Percentiles rank a stretch among this genome's conserved stretches.
Evolutionary conservation across 1,140 invertebrate genomes (phyloP).

Genomic region (Pseudomyrmex cubaensis): DNA sequence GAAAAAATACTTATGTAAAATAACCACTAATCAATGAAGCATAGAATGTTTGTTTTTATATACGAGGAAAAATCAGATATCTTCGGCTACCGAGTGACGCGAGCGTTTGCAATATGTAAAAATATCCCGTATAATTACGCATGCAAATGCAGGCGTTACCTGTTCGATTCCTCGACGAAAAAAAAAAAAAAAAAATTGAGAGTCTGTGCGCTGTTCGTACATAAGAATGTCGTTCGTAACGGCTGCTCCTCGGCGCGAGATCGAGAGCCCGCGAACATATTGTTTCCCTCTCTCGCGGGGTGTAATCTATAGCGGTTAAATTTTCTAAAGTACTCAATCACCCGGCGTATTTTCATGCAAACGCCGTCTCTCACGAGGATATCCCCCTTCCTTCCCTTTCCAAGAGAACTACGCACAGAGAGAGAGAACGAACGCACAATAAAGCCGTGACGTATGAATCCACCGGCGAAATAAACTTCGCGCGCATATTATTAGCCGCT

Average conservation of each 20-base stretch:
- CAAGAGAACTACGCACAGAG: conserved; percentile 15
- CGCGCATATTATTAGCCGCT: conserved; percentile 79
- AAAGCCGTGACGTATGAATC: conserved; percentile 80
- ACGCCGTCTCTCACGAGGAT: conserved; percentile 71
- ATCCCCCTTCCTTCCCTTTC: background rate
- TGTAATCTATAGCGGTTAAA: conserved; percentile 82
- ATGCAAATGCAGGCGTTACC: conserved; percentile 30
- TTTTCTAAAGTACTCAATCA: conserved; percentile 83
- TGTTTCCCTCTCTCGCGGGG: conserved; percentile 78
- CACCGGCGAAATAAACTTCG: conserved; percentile 79
- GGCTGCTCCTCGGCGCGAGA: background rate
- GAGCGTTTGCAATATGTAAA: background rate
- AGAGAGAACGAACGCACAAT: conserved; percentile 71
- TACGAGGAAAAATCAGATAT: background rate
- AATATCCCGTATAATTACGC: conserved; percentile 23
- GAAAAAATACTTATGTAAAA: too few species aligned
- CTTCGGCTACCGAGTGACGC: background rate
- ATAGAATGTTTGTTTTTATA: background rate
- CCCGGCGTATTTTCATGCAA: conserved; percentile 82
- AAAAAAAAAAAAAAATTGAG: background rate
- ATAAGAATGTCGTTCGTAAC: conserved; percentile 45
- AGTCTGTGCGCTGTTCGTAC: conserved; percentile 16
- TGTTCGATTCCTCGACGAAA: conserved; percentile 5
- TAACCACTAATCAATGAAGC: background rate
- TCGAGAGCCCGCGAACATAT: conserved; percentile 71